Percentiles rank a stretch among this genome's conserved stretches.
Evolutionary conservation across 2,888 invertebrate genomes (phyloP).

Genomic region (Pseudococcus longispinus): DNA sequence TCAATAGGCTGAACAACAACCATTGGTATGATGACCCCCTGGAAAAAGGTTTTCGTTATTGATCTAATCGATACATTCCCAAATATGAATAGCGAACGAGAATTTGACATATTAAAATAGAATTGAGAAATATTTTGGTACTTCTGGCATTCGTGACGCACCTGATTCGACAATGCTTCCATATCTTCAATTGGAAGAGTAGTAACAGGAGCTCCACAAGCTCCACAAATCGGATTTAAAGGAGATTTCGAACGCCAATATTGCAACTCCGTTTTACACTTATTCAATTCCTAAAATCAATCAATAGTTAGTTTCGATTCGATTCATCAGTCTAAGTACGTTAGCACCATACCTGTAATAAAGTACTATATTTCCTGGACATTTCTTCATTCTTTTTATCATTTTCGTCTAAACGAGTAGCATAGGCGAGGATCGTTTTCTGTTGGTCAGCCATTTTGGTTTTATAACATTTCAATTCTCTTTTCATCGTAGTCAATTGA

Average conservation of each 20-base stretch:
- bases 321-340: not conserved
- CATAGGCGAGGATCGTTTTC: constrained; percentile 82
- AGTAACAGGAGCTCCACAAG: constrained; percentile 71
- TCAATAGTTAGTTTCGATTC: not conserved
- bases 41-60: not conserved
- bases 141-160: constrained; percentile 59
- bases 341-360: constrained; percentile 71
- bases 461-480: constrained; percentile 80
- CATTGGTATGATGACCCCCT: constrained; percentile 52
- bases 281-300: constrained; percentile 77
- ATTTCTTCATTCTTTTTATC: constrained; percentile 91
- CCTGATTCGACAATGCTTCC: constrained; percentile 70
- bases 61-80: not conserved
- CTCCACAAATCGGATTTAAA: constrained; percentile 76
- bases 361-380: constrained; percentile 85
- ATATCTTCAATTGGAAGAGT: constrained; percentile 69
- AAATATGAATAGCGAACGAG: too few relatives aligned
- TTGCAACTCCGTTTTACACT: constrained; percentile 89
- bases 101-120: too few relatives aligned
- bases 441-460: constrained; percentile 84
- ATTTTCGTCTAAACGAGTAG: constrained; percentile 84
- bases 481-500: constrained; percentile 78
- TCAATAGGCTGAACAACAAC: constrained; percentile 28
- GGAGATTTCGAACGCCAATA: constrained; percentile 91
- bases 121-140: too few relatives aligned